phyloP scores from a whole-genome alignment of 1,140 invertebrate genomes.

The Zophobas atratus region DNA sequence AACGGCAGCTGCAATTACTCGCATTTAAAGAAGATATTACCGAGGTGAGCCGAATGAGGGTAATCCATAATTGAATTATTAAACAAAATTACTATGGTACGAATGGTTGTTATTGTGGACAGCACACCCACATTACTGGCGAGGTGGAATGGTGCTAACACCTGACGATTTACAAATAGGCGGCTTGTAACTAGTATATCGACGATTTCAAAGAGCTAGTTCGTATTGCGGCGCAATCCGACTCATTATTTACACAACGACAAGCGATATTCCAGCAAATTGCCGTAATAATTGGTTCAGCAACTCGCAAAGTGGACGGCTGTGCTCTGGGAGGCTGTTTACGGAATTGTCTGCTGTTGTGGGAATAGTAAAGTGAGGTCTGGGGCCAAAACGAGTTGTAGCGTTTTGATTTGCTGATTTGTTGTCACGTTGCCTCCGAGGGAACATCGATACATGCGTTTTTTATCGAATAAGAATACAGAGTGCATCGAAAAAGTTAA shows the following conservation, averaged over 20 bases:
- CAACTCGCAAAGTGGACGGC: conserved; percentile 20
- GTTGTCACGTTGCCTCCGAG: no score
- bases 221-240: background rate
- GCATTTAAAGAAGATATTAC: conserved; percentile 31
- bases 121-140: conserved; percentile 12
- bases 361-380: no score
- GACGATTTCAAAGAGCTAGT: conserved; percentile 20
- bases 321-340: background rate
- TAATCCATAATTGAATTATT: conserved; percentile 21
- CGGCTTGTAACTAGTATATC: background rate
- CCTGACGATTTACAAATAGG: conserved; percentile 13
- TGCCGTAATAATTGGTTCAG: conserved; percentile 31
- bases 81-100: background rate
- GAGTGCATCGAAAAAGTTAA: no score
- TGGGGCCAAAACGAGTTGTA: no score
- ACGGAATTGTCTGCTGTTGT: no score
- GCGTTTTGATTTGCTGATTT: no score
- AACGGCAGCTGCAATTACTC: conserved; percentile 20
- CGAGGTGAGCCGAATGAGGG: conserved; percentile 5
- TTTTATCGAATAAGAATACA: no score
- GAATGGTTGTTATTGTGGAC: conserved; percentile 4
- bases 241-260: conserved; percentile 26
- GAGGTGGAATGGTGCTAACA: background rate
- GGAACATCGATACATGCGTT: no score
- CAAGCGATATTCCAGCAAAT: conserved; percentile 26